A percentile compares a stretch with the other conserved stretches of the same genome.
Conservation (phyloP, 2,113 vertebrate species). For the Trogon surrucura region DNA sequence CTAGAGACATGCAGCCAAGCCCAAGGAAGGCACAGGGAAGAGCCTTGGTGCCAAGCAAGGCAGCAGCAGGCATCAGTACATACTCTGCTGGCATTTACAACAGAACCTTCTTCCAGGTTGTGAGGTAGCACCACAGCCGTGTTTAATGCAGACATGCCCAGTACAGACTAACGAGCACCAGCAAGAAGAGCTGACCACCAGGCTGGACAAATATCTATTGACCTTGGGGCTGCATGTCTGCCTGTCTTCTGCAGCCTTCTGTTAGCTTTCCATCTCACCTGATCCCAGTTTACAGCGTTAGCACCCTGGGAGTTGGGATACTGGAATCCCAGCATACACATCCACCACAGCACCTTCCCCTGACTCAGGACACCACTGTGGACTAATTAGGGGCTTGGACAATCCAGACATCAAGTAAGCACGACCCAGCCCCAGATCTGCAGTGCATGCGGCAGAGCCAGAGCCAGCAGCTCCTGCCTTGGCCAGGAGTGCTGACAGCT, state of each 20-base stretch:
- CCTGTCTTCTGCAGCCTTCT: background rate
- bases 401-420: fast-evolving
- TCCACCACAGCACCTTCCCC: background rate
- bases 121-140: background rate
- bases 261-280: background rate
- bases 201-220: background rate
- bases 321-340: background rate
- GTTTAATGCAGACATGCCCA: background rate
- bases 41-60: background rate
- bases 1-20: background rate
- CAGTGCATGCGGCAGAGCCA: no score
- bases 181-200: background rate
- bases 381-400: fast-evolving
- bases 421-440: background rate
- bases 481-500: background rate
- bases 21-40: background rate
- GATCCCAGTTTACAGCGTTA: fast-evolving
- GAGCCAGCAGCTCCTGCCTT: background rate
- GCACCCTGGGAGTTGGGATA: background rate
- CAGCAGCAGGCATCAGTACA: background rate
- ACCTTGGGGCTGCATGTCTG: background rate
- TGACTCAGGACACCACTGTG: no score
- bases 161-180: background rate
- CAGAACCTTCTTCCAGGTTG: background rate
- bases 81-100: background rate